These are phyloP conservation scores for Pelosia muscerda DNA, from an alignment of 2,888 invertebrate genomes.

Conservation along the genomic window DNA sequence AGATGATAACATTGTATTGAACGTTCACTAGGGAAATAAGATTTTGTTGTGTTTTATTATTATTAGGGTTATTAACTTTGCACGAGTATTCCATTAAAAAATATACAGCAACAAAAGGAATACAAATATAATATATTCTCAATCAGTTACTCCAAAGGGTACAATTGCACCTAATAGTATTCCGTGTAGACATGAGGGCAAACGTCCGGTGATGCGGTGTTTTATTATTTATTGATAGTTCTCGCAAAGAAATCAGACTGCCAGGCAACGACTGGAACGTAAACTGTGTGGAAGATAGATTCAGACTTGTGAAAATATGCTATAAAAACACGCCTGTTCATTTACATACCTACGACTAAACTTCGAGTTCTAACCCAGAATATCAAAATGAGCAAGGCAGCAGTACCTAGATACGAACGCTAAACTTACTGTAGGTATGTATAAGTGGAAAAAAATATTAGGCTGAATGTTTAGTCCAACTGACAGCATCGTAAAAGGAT, in stretches of 20 bases:
- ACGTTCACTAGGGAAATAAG: neutral
- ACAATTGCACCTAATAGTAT: neutral
- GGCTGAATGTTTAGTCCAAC: neutral
- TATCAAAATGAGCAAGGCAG: neutral
- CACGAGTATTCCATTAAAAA: neutral
- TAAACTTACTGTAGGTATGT: neutral
- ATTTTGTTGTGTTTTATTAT: neutral
- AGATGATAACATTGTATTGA: too few relatives aligned
- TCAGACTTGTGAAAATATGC: neutral
- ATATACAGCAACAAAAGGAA: neutral
- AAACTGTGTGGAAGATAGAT: neutral
- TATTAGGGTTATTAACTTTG: too few relatives aligned
- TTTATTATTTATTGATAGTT: neutral
- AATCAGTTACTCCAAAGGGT: neutral
- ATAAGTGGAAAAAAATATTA: constrained; percentile 1
- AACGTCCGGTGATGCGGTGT: neutral
- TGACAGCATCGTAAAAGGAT: constrained; percentile 58
- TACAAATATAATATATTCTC: neutral
- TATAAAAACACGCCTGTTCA: neutral
- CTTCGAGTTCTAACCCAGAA: neutral
- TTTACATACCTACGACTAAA: neutral
- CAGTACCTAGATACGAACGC: neutral
- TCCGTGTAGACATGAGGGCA: neutral
- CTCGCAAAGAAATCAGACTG: neutral
- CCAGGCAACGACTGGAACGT: neutral